Conservation (phyloP, 2,113 vertebrate genomes). For the Ictalurus punctatus region DNA sequence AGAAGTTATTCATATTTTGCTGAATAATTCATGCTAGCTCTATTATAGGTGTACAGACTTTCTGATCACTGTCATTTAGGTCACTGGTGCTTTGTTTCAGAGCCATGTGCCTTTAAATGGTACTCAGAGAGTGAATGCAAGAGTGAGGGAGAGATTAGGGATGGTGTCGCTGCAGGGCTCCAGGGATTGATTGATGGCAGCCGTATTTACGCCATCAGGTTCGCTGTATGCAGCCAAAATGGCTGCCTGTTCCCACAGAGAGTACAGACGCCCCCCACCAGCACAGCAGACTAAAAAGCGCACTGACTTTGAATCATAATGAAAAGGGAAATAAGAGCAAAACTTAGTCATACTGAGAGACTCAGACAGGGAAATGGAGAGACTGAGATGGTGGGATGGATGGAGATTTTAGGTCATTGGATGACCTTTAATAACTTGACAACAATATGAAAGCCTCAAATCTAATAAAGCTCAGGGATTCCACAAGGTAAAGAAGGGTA, state of each 20-base stretch:
- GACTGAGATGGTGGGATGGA: constrained; percentile 9
- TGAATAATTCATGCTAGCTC: background rate
- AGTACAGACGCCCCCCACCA: constrained; percentile 59
- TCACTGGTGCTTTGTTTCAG: constrained; percentile 39
- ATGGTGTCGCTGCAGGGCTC: constrained; percentile 61
- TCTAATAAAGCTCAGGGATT: background rate
- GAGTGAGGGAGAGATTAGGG: constrained; percentile 54
- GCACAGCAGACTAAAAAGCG: constrained; percentile 56
- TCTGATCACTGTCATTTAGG: constrained; percentile 22
- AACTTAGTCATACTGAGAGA: constrained; percentile 41
- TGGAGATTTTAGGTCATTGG: constrained; percentile 30
- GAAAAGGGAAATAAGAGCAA: constrained; percentile 51
- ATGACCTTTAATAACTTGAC: constrained; percentile 28
- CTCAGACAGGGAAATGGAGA: background rate
- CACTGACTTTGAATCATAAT: constrained; percentile 49
- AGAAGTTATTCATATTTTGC: background rate
- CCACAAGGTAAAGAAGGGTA: background rate
- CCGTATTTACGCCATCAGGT: constrained; percentile 67
- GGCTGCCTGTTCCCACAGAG: constrained; percentile 70
- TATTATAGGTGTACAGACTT: background rate
- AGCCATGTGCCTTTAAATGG: constrained; percentile 56
- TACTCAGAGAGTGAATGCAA: constrained; percentile 35
- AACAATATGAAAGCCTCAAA: background rate
- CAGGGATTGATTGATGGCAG: constrained; percentile 68
- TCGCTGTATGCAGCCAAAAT: constrained; percentile 70